Percentiles rank a stretch among this genome's conserved stretches.
Conservation (phyloP, 92 coral and sea anemone genomes). For the Epizoanthus scotinus region DNA sequence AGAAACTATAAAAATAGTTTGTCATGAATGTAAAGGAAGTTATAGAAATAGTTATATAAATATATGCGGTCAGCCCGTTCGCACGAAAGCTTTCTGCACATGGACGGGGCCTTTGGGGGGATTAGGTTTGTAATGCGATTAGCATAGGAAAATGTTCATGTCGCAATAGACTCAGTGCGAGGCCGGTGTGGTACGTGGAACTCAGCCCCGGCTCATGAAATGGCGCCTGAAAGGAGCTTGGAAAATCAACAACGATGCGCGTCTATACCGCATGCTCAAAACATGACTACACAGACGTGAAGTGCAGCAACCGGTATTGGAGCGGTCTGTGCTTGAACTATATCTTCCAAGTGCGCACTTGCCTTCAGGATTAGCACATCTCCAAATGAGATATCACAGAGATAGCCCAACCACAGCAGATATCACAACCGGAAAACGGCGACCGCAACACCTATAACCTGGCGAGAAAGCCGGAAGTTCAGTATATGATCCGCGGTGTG, state of each 20-base stretch:
- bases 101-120: neutral
- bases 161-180: constrained; percentile 4
- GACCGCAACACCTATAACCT: too few species aligned
- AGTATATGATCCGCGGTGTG: too few species aligned
- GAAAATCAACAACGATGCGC: neutral
- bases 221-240: neutral
- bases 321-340: too few species aligned
- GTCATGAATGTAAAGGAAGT: neutral
- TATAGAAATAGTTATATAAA: neutral
- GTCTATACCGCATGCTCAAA: neutral
- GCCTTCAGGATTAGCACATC: too few species aligned
- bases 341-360: too few species aligned
- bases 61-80: neutral
- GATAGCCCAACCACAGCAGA: too few species aligned
- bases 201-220: neutral
- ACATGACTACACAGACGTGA: too few species aligned
- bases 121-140: constrained; percentile 4
- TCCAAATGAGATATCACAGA: too few species aligned
- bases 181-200: neutral
- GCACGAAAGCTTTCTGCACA: neutral
- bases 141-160: constrained; percentile 4
- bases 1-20: neutral
- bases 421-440: too few species aligned
- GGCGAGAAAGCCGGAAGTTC: too few species aligned
- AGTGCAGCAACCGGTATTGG: too few species aligned